A percentile compares a stretch with the other conserved stretches of the same genome.
These are phyloP conservation scores for Oophaga sylvatica DNA, from an alignment of 2,797 vertebrate species.

Conservation along the genomic window DNA sequence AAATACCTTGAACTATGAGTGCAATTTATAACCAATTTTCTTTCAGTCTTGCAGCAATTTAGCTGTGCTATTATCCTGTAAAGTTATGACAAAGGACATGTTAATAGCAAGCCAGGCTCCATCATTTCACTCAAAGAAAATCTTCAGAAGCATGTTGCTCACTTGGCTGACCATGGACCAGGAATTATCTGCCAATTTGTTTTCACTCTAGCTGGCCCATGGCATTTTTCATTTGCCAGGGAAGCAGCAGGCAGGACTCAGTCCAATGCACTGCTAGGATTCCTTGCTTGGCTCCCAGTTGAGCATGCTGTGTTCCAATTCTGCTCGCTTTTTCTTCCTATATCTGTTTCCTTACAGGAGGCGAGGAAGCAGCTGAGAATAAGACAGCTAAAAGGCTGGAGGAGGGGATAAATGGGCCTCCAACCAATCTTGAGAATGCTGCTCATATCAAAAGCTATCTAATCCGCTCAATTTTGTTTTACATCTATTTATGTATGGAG, in stretches of 20 bases:
- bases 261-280: conserved; percentile 37
- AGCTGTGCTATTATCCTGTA: conserved; percentile 29
- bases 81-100: conserved; percentile 51
- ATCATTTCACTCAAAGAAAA: conserved; percentile 47
- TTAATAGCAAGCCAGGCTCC: conserved; percentile 33
- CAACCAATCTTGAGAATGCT: conserved; percentile 2
- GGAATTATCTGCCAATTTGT: conserved; percentile 59
- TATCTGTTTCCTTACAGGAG: conserved; percentile 11
- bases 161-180: conserved; percentile 49
- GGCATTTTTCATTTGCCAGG: conserved; percentile 47
- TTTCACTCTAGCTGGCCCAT: conserved; percentile 50
- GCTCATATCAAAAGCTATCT: conserved; percentile 12
- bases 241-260: conserved; percentile 48
- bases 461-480: conserved; percentile 29
- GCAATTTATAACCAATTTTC: conserved; percentile 41
- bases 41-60: conserved; percentile 23
- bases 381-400: conserved; percentile 19
- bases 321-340: conserved; percentile 12
- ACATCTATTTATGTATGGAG: conserved; percentile 23
- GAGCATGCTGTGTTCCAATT: conserved; percentile 32
- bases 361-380: conserved; percentile 33
- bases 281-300: conserved; percentile 30
- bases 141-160: conserved; percentile 53
- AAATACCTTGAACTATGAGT: conserved; percentile 27
- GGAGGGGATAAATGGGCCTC: conserved; percentile 6